Percentiles rank a stretch among this genome's conserved stretches.
Conservation (phyloP, 1,140 invertebrate genomes). For the Pseudachorutes palmiensis region DNA sequence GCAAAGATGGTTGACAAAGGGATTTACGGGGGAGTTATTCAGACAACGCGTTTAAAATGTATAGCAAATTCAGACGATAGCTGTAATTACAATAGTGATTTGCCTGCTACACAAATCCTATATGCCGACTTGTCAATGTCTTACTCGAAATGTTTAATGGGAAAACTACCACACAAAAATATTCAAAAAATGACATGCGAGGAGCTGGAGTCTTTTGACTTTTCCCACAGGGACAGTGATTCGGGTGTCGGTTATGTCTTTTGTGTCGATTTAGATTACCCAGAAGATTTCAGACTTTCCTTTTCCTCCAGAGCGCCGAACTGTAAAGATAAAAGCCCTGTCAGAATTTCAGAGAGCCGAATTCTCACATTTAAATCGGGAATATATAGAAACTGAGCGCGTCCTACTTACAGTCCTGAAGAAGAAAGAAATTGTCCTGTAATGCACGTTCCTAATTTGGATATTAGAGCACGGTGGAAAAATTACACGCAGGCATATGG, state of each 20-base stretch:
- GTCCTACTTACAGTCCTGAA: background rate
- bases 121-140: background rate
- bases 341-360: background rate
- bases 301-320: background rate
- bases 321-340: background rate
- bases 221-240: background rate
- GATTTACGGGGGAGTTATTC: background rate
- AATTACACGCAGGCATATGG: background rate
- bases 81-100: background rate
- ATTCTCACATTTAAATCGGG: background rate
- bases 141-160: conserved; percentile 6
- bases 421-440: background rate
- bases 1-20: background rate
- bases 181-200: background rate
- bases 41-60: background rate
- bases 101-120: background rate
- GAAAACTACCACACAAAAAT: background rate
- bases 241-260: background rate
- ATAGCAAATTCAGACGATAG: background rate
- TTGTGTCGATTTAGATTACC: background rate
- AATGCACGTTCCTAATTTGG: background rate
- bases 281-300: background rate
- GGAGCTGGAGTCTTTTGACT: background rate
- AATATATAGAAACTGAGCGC: background rate
- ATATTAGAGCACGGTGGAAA: background rate